phyloP scores from a whole-genome alignment of 2,888 invertebrate genomes.

The Vesta saturnalis region DNA sequence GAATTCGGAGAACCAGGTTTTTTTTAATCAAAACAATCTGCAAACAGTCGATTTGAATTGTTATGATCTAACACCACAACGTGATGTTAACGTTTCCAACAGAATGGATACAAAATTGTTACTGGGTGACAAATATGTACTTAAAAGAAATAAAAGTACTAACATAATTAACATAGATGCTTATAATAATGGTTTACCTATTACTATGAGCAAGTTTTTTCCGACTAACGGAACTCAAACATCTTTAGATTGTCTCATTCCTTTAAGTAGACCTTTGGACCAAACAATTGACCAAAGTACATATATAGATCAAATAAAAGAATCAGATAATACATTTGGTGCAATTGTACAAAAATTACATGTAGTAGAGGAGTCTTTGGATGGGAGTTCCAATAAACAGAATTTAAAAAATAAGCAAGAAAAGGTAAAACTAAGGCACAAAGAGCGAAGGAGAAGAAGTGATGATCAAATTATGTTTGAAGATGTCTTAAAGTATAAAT shows the following conservation, averaged over 20 bases:
- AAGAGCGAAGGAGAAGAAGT: too few relatives aligned
- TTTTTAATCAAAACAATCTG: neutral
- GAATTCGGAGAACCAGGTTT: neutral
- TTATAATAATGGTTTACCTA: neutral
- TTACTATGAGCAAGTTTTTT: neutral
- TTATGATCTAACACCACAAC: slow-evolving; percentile 34
- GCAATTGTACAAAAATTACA: neutral
- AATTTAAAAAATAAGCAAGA: too few relatives aligned
- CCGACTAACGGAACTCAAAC: neutral
- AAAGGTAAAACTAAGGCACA: too few relatives aligned
- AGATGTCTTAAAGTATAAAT: too few relatives aligned
- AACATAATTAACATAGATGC: neutral
- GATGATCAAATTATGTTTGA: too few relatives aligned
- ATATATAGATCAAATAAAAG: neutral
- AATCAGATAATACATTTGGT: too few relatives aligned
- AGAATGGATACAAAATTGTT: neutral
- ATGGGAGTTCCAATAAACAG: too few relatives aligned
- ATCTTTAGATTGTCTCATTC: neutral
- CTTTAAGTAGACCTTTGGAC: neutral
- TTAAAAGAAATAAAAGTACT: neutral
- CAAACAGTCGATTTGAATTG: slow-evolving; percentile 15
- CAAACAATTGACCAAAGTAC: neutral
- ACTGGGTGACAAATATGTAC: neutral
- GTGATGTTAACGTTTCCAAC: slow-evolving; percentile 17
- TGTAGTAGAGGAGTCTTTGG: neutral